Percentiles rank a stretch among this genome's conserved stretches.
These are phyloP conservation scores for Grammomys surdaster DNA, from an alignment of 2,113 vertebrate species.

Conservation along the genomic window DNA sequence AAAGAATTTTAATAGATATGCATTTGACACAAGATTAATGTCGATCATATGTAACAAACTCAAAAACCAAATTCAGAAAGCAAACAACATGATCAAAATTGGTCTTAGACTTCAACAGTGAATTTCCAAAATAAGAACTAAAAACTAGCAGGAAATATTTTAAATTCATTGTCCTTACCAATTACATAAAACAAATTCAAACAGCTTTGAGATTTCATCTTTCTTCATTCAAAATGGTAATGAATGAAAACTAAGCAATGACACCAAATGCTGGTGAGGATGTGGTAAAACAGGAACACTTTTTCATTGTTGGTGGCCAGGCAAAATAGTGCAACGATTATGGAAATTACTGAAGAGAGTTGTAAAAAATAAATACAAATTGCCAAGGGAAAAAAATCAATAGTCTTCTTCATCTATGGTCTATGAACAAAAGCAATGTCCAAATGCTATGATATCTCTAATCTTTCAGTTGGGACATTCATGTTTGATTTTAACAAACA, in stretches of 20 bases:
- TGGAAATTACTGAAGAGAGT: not conserved
- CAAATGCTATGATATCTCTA: not conserved
- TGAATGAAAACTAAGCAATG: not conserved
- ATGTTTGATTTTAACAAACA: not conserved
- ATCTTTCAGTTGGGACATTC: not conserved
- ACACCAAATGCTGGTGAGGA: not conserved
- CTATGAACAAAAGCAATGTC: not conserved
- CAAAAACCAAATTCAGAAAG: not conserved
- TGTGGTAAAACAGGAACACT: not conserved
- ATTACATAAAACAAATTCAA: not conserved
- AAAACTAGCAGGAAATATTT: not conserved
- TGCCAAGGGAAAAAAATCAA: not conserved
- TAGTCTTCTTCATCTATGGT: too few relatives aligned
- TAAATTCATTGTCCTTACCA: not conserved
- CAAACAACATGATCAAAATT: not conserved
- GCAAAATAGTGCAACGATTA: not conserved
- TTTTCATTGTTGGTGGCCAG: not conserved
- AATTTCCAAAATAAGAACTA: not conserved
- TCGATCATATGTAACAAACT: not conserved
- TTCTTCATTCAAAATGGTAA: not conserved
- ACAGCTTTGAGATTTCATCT: not conserved
- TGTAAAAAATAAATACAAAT: not conserved
- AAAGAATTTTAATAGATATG: not conserved
- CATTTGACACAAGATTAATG: not conserved
- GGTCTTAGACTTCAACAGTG: not conserved